Conservation (phyloP, 2,797 vertebrate species). For the Spatula clypeata region DNA sequence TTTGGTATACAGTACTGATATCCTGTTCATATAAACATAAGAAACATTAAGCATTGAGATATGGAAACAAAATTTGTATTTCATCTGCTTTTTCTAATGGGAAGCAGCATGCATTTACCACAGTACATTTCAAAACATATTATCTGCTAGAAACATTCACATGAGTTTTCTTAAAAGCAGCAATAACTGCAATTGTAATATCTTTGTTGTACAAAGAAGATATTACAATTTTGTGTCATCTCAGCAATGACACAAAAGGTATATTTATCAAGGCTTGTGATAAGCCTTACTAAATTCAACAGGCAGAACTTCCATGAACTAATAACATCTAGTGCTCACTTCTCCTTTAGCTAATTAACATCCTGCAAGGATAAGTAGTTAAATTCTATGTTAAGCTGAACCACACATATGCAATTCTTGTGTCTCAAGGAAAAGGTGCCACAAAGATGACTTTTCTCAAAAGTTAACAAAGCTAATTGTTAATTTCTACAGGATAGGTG, state of each 20-base stretch:
- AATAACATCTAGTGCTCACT: not conserved
- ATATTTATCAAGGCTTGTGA: not conserved
- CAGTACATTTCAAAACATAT: not conserved
- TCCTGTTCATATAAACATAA: slow-evolving; percentile 86
- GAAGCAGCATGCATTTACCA: not conserved
- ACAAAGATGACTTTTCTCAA: not conserved
- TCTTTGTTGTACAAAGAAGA: not conserved
- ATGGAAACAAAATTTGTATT: not conserved
- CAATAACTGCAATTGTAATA: not conserved
- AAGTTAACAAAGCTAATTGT: not conserved
- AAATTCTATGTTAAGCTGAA: not conserved
- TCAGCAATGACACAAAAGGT: not conserved
- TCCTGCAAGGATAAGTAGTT: not conserved
- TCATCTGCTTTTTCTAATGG: not conserved
- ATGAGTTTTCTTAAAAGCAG: not conserved
- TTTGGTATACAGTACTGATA: slow-evolving; percentile 97
- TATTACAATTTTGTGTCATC: not conserved
- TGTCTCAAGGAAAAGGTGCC: not conserved
- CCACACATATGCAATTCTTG: not conserved
- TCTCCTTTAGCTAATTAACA: not conserved
- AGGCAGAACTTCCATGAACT: not conserved
- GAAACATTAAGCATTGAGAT: slow-evolving; percentile 15
- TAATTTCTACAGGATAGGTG: slow-evolving; percentile 33
- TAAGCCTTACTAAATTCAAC: not conserved
- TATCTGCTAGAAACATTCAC: not conserved